Conservation (phyloP, 2,888 invertebrate genomes). For the Caenorhabditis sulstoni region DNA sequence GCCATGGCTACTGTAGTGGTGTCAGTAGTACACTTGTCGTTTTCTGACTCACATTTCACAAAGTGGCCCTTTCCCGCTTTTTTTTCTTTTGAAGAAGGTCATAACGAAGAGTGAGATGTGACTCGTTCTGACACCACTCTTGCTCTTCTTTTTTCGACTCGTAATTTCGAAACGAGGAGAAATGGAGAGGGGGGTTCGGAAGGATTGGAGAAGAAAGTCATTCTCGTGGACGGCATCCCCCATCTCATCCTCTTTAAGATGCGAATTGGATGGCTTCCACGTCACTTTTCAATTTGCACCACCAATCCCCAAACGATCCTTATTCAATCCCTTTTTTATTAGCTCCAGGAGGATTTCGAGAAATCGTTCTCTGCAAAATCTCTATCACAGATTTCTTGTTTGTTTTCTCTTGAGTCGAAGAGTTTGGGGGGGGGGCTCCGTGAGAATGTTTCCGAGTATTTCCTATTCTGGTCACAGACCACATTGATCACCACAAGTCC, state of each 20-base stretch:
- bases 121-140: not conserved
- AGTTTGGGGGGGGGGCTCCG: not conserved
- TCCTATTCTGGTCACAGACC: constrained; percentile 4
- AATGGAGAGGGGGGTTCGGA: not conserved
- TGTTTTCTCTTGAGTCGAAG: not conserved
- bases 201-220: not conserved
- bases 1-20: too few species aligned
- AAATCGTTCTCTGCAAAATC: not conserved
- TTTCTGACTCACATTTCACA: not conserved
- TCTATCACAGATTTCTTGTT: not conserved
- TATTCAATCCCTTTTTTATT: too few species aligned
- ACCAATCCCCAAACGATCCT: too few species aligned
- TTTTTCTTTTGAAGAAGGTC: not conserved
- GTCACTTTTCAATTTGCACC: too few species aligned
- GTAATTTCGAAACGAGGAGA: not conserved
- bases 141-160: not conserved
- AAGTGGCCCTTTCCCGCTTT: not conserved
- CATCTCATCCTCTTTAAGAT: too few species aligned
- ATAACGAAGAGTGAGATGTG: not conserved
- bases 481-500: not conserved
- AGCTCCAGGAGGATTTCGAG: too few species aligned
- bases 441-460: not conserved
- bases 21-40: too few species aligned
- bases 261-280: too few species aligned
- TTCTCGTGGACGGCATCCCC: too few species aligned